These are phyloP conservation scores for Pseudorhombus dupliciocellatus DNA, from an alignment of 2,113 vertebrate species.

Conservation along the genomic window DNA sequence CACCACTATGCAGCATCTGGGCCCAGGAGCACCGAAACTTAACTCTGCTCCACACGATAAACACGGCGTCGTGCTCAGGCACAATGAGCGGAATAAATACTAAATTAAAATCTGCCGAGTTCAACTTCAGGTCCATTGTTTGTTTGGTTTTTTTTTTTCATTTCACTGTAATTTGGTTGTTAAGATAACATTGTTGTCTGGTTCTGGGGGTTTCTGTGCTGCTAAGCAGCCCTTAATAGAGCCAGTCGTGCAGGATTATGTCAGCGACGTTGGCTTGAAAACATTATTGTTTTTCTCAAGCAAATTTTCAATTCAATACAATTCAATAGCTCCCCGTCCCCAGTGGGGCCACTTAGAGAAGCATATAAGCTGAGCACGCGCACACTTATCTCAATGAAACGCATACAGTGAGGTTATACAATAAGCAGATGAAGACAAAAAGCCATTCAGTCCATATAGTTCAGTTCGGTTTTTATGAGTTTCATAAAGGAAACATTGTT, in stretches of 20 bases:
- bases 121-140: constrained; percentile 8
- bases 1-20: constrained; percentile 38
- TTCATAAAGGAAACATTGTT: no score
- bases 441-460: background rate
- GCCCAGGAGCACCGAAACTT: constrained; percentile 10
- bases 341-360: constrained; percentile 2
- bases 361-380: background rate
- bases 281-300: constrained; percentile 25
- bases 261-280: background rate
- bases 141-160: background rate
- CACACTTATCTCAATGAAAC: constrained; percentile 8
- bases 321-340: constrained; percentile 10
- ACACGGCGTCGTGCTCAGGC: background rate
- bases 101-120: constrained; percentile 20
- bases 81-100: constrained; percentile 9
- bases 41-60: constrained; percentile 1
- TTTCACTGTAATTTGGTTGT: constrained; percentile 37
- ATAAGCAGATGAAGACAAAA: background rate
- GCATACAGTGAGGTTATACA: background rate
- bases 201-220: constrained; percentile 10
- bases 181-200: constrained; percentile 37
- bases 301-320: constrained; percentile 26
- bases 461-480: background rate
- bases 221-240: constrained; percentile 28
- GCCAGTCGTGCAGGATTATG: constrained; percentile 17